Conservation (phyloP, 2,888 invertebrate species). For the Ophioninae sp. region DNA sequence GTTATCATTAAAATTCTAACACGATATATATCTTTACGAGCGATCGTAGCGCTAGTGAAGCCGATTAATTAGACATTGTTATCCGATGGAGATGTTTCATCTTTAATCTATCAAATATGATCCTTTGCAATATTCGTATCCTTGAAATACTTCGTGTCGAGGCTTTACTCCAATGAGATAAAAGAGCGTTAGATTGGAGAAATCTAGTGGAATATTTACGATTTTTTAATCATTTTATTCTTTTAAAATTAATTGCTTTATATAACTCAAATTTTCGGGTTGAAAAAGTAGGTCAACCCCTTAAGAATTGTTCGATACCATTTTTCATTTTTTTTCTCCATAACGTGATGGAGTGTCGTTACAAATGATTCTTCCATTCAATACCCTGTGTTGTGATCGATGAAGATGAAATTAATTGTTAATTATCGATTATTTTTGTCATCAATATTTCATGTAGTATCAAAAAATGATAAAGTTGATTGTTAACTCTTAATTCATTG, state of each 20-base stretch:
- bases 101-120: slow-evolving; percentile 18
- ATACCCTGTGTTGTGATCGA: too few relatives aligned
- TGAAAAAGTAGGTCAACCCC: too few relatives aligned
- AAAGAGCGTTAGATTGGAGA: background rate
- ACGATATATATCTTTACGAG: slow-evolving; percentile 60
- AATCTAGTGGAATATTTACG: background rate
- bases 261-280: too few relatives aligned
- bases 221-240: too few relatives aligned
- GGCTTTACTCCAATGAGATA: background rate
- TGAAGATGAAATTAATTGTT: background rate
- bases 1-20: slow-evolving; percentile 44
- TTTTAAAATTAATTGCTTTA: too few relatives aligned
- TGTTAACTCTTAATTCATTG: background rate
- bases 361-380: too few relatives aligned
- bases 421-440: background rate
- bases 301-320: background rate
- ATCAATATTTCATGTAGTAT: background rate
- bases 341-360: too few relatives aligned
- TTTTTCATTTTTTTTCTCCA: too few relatives aligned
- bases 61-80: slow-evolving; percentile 64
- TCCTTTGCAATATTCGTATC: background rate
- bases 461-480: background rate
- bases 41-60: slow-evolving; percentile 32
- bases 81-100: slow-evolving; percentile 32
- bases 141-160: background rate